A percentile compares a stretch with the other conserved stretches of the same genome.
Evolutionary conservation across 2,888 invertebrate genomes (phyloP).

Genomic region (Keiferia lycopersicella): DNA sequence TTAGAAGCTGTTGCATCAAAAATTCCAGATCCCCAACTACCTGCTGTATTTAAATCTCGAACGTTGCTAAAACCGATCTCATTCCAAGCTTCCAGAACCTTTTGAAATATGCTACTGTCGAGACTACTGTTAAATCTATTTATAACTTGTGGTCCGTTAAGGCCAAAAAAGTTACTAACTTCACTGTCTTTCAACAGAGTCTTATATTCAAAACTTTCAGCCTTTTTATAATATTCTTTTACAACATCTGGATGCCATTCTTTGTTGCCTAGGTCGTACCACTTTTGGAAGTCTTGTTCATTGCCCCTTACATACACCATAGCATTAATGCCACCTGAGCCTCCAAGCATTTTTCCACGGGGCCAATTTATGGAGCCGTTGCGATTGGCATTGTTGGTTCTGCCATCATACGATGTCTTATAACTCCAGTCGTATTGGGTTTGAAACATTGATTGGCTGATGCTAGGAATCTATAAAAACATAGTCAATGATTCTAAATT

Average conservation of each 20-base stretch:
- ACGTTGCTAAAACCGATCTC: slow-evolving; percentile 66
- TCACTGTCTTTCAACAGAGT: slow-evolving; percentile 39
- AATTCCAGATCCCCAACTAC: slow-evolving; percentile 63
- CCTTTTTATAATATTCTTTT: slow-evolving; percentile 70
- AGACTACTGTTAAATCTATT: slow-evolving; percentile 69
- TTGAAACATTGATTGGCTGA: slow-evolving; percentile 44
- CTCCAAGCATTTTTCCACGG: slow-evolving; percentile 83
- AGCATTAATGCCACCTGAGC: slow-evolving; percentile 78
- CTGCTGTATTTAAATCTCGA: slow-evolving; percentile 60
- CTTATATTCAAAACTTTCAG: slow-evolving; percentile 64
- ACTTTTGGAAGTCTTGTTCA: slow-evolving; percentile 71
- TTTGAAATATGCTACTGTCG: slow-evolving; percentile 48
- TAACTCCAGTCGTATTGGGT: slow-evolving; percentile 89
- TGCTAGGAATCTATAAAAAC: slow-evolving; percentile 40
- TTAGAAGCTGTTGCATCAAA: slow-evolving; percentile 66
- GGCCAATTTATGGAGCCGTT: slow-evolving; percentile 70
- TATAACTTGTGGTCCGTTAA: slow-evolving; percentile 66
- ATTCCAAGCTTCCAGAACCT: slow-evolving; percentile 59
- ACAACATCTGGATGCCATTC: slow-evolving; percentile 80
- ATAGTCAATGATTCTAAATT: background rate
- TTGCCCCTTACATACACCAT: slow-evolving; percentile 81
- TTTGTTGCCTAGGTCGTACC: slow-evolving; percentile 76
- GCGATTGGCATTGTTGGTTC: slow-evolving; percentile 83
- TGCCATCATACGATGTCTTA: slow-evolving; percentile 87
- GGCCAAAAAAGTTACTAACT: slow-evolving; percentile 55